A percentile compares a stretch with the other conserved stretches of the same genome.
Conservation (phyloP, 2,797 vertebrate species). For the Poeciliopsis gracilis region DNA sequence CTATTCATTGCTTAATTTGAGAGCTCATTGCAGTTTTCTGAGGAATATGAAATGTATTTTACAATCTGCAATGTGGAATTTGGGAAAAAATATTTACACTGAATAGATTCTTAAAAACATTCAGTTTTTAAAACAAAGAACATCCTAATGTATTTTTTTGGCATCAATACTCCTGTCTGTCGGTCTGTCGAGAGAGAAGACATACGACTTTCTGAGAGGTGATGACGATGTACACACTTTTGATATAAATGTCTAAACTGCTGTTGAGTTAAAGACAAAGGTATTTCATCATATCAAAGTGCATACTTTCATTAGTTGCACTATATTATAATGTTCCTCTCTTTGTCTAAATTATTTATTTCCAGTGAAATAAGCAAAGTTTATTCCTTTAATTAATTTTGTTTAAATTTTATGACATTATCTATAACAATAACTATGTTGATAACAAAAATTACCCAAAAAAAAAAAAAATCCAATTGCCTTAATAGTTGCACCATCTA, state of each 20-base stretch:
- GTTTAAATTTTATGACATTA: background rate
- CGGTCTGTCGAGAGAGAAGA: background rate
- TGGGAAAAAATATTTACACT: background rate
- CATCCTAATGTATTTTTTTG: too few relatives aligned
- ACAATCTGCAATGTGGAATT: background rate
- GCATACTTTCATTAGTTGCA: background rate
- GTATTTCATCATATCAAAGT: background rate
- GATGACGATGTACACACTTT: background rate
- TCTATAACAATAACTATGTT: background rate
- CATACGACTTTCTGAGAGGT: background rate
- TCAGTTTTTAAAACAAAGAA: too few relatives aligned
- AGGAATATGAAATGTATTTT: background rate
- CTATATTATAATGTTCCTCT: background rate
- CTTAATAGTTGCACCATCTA: background rate
- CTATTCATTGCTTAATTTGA: background rate
- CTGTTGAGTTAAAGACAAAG: background rate
- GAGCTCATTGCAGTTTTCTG: background rate
- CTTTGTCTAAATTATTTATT: background rate
- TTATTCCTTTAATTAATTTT: background rate
- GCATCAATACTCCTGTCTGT: too few relatives aligned
- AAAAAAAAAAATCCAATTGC: background rate
- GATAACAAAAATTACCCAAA: background rate
- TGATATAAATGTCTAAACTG: background rate
- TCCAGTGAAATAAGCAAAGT: background rate
- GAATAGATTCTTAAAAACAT: too few relatives aligned